Evolutionary conservation across 2,888 invertebrate species (phyloP), one percentile per base, ranked within the genome.

Genomic region (Drosophila neonasuta): DNA sequence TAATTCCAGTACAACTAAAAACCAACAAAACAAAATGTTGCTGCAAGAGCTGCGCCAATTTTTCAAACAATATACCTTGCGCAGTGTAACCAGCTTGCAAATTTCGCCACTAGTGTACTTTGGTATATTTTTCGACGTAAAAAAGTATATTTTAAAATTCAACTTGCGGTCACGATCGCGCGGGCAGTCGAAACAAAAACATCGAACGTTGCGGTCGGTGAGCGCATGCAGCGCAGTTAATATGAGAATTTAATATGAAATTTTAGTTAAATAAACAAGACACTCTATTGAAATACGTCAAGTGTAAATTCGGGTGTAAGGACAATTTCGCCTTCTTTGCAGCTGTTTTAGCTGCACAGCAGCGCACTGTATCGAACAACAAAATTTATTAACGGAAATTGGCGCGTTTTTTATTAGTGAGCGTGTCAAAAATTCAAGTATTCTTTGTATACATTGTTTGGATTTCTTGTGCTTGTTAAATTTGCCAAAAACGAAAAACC

Each of bases 261-360:
- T 59, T 51, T 49, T 60, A 51, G 57, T 46, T 57, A 51, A 54
- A 61, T 64, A 61, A 80, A 77, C 77, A 77, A 74, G 65, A 82
- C 60, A 79, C 44, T 60, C 67, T 46, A 49, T 62, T 59, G 42
- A 71, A 85, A 79, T 66, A 79, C 77, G 82, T 85, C 80, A 80
- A 65, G 51, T 42, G 3, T 17, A 61, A 66, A 68, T 55, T 77
- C 71, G 30, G 68, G 63, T 71, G 42, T 30, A 20, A 45, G 49
- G 51, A 62, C 56, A 59, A 10, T 51, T 58, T 59, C 29, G 48
- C 56, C 55, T 34, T 62, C 62, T 59, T 24, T 6, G 72, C 77
- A 67, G 61, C 48, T 54, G 17, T 59, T 42, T n/a, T 46, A 55
- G 55, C 59, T 42, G 59, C 45, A 44, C 59, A 55, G 42, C 15